Conservation (phyloP, 2,797 vertebrate genomes). For the Amniataba percoides region DNA sequence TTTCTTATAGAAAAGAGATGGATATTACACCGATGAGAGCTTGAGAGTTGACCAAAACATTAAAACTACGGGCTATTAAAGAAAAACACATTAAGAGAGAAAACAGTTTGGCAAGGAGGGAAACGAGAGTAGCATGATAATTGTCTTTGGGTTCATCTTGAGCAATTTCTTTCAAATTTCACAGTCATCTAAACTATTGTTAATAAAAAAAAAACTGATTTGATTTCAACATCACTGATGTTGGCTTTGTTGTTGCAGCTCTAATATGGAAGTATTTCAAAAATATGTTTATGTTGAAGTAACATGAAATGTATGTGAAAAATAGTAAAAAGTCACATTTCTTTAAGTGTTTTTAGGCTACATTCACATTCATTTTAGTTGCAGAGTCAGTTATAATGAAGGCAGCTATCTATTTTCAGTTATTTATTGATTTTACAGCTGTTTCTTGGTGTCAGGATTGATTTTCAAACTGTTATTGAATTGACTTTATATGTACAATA, state of each 20-base stretch:
- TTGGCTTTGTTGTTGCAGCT: background rate
- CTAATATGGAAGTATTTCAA: background rate
- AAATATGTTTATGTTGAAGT: background rate
- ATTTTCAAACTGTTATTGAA: slow-evolving; percentile 6
- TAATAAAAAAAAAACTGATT: background rate
- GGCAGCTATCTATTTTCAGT: background rate
- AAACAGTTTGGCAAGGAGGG: background rate
- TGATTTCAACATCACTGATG: background rate
- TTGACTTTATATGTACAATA: background rate
- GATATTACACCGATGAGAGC: background rate
- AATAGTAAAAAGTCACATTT: background rate
- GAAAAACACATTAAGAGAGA: background rate
- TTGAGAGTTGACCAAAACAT: background rate
- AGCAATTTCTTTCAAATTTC: background rate
- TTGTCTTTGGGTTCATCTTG: background rate
- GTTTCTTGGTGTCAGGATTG: background rate
- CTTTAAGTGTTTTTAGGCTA: too few relatives aligned
- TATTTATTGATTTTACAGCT: background rate
- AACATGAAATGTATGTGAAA: too few relatives aligned
- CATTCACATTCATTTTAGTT: background rate
- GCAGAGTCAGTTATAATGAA: background rate
- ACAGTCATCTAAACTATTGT: background rate
- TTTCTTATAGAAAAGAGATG: slow-evolving; percentile 2
- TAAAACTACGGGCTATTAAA: background rate
- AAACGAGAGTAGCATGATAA: background rate